phyloP scores from a whole-genome alignment of 2,797 vertebrate species.

The Meda fulgida region DNA sequence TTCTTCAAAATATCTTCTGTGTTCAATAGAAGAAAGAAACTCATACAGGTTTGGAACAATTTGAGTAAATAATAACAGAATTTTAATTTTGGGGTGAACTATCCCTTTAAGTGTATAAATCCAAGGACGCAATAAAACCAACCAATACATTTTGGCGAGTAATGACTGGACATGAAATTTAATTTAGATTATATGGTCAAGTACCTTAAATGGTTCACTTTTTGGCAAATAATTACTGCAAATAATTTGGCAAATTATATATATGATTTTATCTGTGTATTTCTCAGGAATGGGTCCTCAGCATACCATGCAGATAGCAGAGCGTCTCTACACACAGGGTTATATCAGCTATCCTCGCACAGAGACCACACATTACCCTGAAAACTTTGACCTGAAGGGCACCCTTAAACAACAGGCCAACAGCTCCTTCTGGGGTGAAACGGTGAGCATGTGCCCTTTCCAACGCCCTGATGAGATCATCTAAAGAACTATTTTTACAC shows the following conservation, averaged over 20 bases:
- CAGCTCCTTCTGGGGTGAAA: constrained; percentile 88
- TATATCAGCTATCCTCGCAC: constrained; percentile 99
- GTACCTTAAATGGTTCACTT: not conserved
- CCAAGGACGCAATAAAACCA: not conserved
- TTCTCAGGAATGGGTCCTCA: constrained; percentile 92
- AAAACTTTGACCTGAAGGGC: constrained; percentile 96
- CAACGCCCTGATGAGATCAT: not conserved
- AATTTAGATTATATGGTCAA: not conserved
- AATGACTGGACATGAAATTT: not conserved
- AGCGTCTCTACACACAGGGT: constrained; percentile 95
- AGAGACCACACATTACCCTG: constrained; percentile 96
- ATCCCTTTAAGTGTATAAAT: not conserved
- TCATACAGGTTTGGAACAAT: too few species aligned
- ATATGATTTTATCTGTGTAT: constrained; percentile 8
- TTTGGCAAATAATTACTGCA: not conserved
- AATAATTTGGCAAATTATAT: too few species aligned
- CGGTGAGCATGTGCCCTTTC: constrained; percentile 75
- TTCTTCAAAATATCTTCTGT: too few species aligned
- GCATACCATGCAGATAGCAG: constrained; percentile 96
- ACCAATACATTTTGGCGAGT: not conserved
- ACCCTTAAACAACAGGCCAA: constrained; percentile 88
- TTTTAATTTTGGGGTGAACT: not conserved
- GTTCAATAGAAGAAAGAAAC: too few species aligned
- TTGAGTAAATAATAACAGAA: too few species aligned
- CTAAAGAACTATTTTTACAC: not conserved